Base-by-base conservation (phyloP, 2,113 vertebrate genomes). In the Pimephales promelas region DNA sequence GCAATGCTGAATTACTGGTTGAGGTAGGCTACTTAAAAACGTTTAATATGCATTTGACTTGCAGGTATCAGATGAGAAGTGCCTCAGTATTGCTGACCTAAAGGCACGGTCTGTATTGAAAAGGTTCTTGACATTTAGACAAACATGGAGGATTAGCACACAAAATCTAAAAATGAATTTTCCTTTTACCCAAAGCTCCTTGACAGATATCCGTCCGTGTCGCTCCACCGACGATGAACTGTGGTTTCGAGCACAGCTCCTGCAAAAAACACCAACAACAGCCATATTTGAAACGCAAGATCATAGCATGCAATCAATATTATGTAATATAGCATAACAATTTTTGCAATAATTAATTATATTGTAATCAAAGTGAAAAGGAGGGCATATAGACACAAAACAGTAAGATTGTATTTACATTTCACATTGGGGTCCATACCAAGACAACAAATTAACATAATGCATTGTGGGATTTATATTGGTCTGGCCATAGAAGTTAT, bases 151-250 rank as follows among this genome's bases (percentile, higher is more conserved):
- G 16, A 36, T 36, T 5, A 22, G 18, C 52, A 66, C 31, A 20
- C 18, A 66, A 9, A 68, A 70, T 11, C 10, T 40, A 4, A 3
- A 5, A 22, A 70, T 70, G 3, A 3, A 16, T 75, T 22, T 54
- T 54, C 52, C 1, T 34, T 91, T 93, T 88, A 95, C 95, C 95
- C 78, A 96, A 88, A 24, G 89, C 94, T 10, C 95, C 94, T 83
- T 95, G 95, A 87, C 95, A 96, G 87, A 96, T 95, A 56, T 95
- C 95, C 0, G 94, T 96, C 61, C 94, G 91, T 24, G 93, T 93
- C 5, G 94, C 95, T 77, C 94, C 94, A 0, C 92, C 94, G 26
- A 94, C 71, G 0, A 96, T 94, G 83, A 96, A 96, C 82, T 91
- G 91, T 40, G 95, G 95, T 20, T 93, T 92, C 34, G 86, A 90